phyloP scores from a whole-genome alignment of 2,797 vertebrate genomes.

The Tapera naevia region DNA sequence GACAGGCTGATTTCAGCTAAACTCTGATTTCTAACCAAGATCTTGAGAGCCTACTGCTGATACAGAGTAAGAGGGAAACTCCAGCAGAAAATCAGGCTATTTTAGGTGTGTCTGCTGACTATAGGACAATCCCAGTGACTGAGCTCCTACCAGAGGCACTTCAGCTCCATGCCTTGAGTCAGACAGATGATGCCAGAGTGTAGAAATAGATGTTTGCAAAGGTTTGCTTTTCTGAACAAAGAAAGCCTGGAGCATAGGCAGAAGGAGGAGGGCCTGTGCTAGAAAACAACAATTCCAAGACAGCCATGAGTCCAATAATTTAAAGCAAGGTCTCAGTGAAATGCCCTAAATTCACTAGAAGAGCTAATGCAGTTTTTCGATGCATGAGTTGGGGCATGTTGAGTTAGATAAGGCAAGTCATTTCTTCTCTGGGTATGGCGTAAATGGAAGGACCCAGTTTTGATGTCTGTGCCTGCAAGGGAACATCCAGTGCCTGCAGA shows the following conservation, averaged over 20 bases:
- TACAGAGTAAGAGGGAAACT: neutral
- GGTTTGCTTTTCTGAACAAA: neutral
- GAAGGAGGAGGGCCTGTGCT: neutral
- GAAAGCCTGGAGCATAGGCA: neutral
- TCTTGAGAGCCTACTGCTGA: neutral
- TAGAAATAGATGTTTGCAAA: neutral
- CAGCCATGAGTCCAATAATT: accelerated
- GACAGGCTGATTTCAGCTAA: neutral
- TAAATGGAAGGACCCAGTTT: neutral
- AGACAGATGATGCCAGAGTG: neutral
- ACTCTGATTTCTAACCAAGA: neutral
- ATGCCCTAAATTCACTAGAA: neutral
- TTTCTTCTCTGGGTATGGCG: neutral
- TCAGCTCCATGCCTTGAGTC: neutral
- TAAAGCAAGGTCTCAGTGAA: neutral
- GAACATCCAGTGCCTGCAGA: neutral
- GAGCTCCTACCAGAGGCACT: neutral
- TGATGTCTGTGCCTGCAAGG: neutral
- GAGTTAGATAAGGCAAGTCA: neutral
- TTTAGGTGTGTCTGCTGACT: neutral
- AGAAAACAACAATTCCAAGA: neutral
- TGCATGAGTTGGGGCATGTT: neutral
- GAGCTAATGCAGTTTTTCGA: neutral
- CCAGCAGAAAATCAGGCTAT: neutral
- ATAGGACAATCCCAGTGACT: neutral